Evolutionary conservation across 2,113 vertebrate genomes (phyloP), one percentile per base, ranked within the genome.

Genomic region (Collichthys lucidus): DNA sequence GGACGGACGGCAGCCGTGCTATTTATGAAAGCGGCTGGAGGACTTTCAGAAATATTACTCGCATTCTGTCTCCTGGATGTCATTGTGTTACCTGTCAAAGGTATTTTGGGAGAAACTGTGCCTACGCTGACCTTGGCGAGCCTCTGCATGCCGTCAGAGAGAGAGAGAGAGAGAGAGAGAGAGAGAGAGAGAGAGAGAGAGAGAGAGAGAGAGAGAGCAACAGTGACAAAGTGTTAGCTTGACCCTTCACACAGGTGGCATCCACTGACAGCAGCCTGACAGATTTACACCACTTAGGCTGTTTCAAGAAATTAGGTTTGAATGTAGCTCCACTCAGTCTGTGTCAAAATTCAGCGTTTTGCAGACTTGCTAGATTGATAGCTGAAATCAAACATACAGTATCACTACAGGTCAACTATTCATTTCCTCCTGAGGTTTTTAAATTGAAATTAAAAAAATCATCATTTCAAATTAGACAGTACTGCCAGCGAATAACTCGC

Each of bases 11-110:
- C 66, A 44, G 46, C 53, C 3, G n/a, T 22, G 83, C 76, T 88
- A 75, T 86, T 86, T 88, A 61, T 71, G 63, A 83, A 70, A 47
- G 24, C 69, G 59, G 79, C 55, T 56, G 46, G 22, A 24, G 60
- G 7, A 78, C 87, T 84, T 87, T 83, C 35, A 52, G 79, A 77
- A 76, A 81, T 72, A 79, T 88, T 57, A 46, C 35, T 91, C 68
- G 55, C 49, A 84, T 17, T 22, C 55, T 83, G 65, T 79, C 80
- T 73, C 61, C 69, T 8, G 31, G 74, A 70, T 75, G 88, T 85
- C 84, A 65, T 77, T 68, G 78, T 77, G 73, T 75, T 80, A 77
- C 79, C 77, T 86, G 79, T 80, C 79, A 74, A 15, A 26, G 74
- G 61, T 88, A 69, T 88, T 89, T 84, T 72, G 70, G 80, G 77